Evolutionary conservation across 2,113 vertebrate genomes (phyloP).

Genomic region (Neofelis nebulosa): DNA sequence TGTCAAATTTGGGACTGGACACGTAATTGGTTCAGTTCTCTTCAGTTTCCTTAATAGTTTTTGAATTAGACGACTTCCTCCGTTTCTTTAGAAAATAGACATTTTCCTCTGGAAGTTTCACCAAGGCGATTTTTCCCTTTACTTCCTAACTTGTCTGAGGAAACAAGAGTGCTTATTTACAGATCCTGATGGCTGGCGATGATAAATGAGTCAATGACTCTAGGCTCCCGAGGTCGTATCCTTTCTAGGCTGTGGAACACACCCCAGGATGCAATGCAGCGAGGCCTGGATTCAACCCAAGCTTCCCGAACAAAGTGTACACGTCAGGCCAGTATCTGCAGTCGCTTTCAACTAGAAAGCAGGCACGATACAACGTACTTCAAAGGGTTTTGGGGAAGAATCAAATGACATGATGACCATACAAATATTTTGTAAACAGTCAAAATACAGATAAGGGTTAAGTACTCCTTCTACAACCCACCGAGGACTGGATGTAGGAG

Average conservation of each 20-base stretch:
- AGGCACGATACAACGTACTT: background rate
- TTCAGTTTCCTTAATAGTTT: background rate
- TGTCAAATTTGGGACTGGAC: background rate
- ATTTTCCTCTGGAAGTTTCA: background rate
- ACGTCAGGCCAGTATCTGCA: accelerated
- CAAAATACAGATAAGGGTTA: background rate
- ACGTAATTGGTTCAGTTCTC: too few relatives aligned
- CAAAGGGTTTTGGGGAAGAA: background rate
- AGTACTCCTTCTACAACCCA: accelerated
- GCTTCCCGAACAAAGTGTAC: background rate
- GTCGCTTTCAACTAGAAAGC: accelerated
- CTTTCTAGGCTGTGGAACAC: background rate
- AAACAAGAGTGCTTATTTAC: background rate
- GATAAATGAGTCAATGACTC: background rate
- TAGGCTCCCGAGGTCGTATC: background rate
- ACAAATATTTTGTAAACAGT: background rate
- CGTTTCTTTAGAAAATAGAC: background rate
- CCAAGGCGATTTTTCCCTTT: background rate
- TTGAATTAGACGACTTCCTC: background rate
- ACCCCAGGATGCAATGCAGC: accelerated
- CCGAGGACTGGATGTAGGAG: background rate
- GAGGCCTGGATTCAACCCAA: background rate
- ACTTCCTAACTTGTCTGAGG: background rate
- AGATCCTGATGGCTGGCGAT: too few relatives aligned
- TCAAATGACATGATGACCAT: too few relatives aligned